Evolutionary conservation across 2,888 invertebrate species (phyloP), one percentile per base, ranked within the genome.

Genomic region (Heliconius hortense): DNA sequence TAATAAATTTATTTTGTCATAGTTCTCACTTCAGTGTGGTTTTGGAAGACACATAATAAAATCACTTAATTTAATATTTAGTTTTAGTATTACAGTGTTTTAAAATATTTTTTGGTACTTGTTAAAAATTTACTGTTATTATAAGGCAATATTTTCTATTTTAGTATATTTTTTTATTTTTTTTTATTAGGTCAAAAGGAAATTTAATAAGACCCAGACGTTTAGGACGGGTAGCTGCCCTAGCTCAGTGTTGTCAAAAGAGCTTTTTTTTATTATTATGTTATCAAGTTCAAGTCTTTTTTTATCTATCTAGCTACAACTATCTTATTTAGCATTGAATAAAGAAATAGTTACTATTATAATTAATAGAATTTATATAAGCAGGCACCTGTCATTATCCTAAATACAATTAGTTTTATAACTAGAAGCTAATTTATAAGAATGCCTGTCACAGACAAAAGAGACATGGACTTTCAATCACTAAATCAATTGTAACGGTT

Each of bases 331-430:
- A 69, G 31, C 15, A 31, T 56, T 56, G 69, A 69, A 31, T 69
- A 28, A 69, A 31, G 69, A 69, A 35, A 69, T 31, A 69, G 31
- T 56, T 53, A 69, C 31, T 69, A 69, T 69, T 69, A 69, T 69
- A 56, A 69, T 56, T 24, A 66, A 39, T 39, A 43, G 15, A 56
- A n/a, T 56, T 39, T 35, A 26, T 60, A 39, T 60, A 60, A 71
- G 71, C 71, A 74, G 74, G 74, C 74, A 74, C 74, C 59, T 68
- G 63, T 64, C 56, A 56, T 53, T 71, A 71, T 71, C 39, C 26
- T 71, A 71, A 39, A 39, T 69, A 69, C 24, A 28, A 56, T 69
- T 69, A 56, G 4, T 24, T 35, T 21, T 39, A 26, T 26, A 56
- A 59, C 39, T 71, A 71, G 11, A 39, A 24, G 1, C 35, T 59